Conservation (phyloP, 2,113 vertebrate genomes). For the Poicephalus gulielmi region DNA sequence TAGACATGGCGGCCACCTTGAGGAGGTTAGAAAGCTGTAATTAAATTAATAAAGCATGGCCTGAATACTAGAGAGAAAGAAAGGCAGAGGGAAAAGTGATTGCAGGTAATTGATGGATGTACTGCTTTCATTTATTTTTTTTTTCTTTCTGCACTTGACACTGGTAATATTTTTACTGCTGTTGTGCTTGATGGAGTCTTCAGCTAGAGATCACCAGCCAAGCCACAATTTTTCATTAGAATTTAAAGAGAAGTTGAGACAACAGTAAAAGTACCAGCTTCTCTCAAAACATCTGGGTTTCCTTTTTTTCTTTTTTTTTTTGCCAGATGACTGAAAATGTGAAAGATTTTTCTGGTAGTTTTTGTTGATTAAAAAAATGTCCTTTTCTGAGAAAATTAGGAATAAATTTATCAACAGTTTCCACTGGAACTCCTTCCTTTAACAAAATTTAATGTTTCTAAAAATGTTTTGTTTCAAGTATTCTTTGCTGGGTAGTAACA, state of each 20-base stretch:
- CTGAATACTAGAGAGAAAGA: not conserved
- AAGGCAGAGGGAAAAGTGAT: not conserved
- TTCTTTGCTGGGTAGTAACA: not conserved
- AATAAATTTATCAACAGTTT: not conserved
- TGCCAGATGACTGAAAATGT: not conserved
- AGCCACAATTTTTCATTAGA: not conserved
- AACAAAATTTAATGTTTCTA: not conserved
- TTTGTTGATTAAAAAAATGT: not conserved
- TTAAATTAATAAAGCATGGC: slow-evolving; percentile 37
- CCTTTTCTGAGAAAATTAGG: not conserved
- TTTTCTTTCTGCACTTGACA: not conserved
- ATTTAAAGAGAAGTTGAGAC: not conserved
- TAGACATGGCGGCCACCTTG: not conserved
- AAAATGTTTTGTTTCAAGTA: not conserved
- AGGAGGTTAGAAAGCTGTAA: slow-evolving; percentile 30
- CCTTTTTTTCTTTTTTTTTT: not conserved
- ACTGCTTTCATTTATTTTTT: not conserved
- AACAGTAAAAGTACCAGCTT: not conserved
- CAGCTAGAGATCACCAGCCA: not conserved
- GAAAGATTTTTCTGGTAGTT: not conserved
- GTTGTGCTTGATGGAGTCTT: not conserved
- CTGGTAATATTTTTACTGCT: not conserved
- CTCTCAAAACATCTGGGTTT: not conserved
- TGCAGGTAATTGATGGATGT: not conserved
- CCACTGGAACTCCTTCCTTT: not conserved